Base-by-base conservation (phyloP, 2,888 invertebrate genomes). In the Ctena decussata region DNA sequence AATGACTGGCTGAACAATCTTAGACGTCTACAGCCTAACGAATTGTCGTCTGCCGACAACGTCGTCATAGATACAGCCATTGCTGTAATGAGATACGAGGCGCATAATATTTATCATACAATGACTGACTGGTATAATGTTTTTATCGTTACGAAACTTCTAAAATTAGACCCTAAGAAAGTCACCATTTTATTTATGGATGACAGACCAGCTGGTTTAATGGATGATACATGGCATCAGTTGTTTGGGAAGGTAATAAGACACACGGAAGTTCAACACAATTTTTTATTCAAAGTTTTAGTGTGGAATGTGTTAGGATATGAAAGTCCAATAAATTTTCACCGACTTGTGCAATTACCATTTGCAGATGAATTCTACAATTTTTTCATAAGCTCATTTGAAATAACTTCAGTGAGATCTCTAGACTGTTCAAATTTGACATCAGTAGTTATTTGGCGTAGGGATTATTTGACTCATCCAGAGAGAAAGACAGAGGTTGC, bases 281-380 rank as follows among this genome's bases (percentile, higher is more conserved):
- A 70, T 57, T 32, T 73, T 27, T 74, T 86, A 11, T 89, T 80
- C 72, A 76, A 70, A 53, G 78, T 70, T 30, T 32, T 89, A 3
- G 81, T 86, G n/a, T 86, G 86, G 89, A 86, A 82, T 39, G 71
- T 85, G 30, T 86, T 89, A 60, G 89, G 89, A 0, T 89, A 89
- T 60, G 86, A 89, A 65, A 89, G 89, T 77, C 89, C 89, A 15
- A n/a, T 86, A 21, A 86, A 86, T 39, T 86, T 89, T 41, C 89
- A 86, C 49, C 65, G 60, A 30, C 30, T 83, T 0, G 72, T 49
- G 15, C 60, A 27, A 41, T 49, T 86, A 11, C 85, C 86, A 44
- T 81, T 74, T 44, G 39, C 78, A 5, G 71, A 86, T 8, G 85
- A 81, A 15, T 89, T 89, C 41, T 65, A 82, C 46, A 27, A 70